Percentiles rank a stretch among this genome's conserved stretches.
Conservation (phyloP, 2,888 invertebrate species). For the Rhimphoctona megacephalus region DNA sequence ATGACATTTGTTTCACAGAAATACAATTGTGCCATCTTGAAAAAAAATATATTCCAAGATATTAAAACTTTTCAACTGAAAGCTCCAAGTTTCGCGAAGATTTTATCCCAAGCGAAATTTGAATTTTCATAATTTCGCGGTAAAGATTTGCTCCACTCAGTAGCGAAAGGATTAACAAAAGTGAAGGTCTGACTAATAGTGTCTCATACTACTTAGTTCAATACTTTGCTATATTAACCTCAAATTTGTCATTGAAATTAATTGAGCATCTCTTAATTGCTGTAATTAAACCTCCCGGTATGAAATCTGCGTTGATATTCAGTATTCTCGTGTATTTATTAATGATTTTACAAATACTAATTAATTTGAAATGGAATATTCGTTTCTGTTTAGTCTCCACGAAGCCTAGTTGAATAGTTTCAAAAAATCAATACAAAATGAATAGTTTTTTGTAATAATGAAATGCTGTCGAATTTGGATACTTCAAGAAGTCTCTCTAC, state of each 20-base stretch:
- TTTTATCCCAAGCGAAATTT: conserved; percentile 11
- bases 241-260: conserved; percentile 32
- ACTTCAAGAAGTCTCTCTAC: neutral
- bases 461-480: conserved; percentile 9
- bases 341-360: neutral
- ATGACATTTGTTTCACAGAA: neutral
- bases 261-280: neutral
- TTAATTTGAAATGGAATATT: neutral
- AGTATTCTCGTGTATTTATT: neutral
- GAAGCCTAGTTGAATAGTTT: neutral
- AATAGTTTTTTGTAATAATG: neutral
- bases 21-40: neutral
- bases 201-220: conserved; percentile 41
- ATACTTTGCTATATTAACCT: conserved; percentile 15
- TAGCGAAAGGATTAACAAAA: conserved; percentile 34
- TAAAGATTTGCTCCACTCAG: conserved; percentile 1
- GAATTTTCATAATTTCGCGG: conserved; percentile 21
- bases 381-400: neutral
- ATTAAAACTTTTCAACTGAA: neutral
- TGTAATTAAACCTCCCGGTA: neutral
- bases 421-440: neutral
- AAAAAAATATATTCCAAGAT: neutral
- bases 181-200: conserved; percentile 35
- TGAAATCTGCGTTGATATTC: neutral
- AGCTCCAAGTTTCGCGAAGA: neutral